Evolutionary conservation across 2,797 vertebrate genomes (phyloP), one percentile per base, ranked within the genome.

Genomic region (Enteromius trimaculatus): DNA sequence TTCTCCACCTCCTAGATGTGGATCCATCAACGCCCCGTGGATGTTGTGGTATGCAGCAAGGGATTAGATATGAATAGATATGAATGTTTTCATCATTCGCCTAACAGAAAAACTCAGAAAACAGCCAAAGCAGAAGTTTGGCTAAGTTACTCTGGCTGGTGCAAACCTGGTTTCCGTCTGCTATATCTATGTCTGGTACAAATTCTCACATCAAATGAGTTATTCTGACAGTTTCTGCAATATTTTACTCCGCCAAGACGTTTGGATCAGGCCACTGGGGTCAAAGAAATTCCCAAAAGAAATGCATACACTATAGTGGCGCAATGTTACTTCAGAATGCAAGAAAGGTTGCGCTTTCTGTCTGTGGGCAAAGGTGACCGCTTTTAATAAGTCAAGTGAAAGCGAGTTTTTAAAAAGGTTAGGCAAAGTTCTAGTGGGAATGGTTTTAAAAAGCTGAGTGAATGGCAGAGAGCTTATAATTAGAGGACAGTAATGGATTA

Each of bases 241-340:
- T n/a, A 44, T 71, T 71, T 58, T 42, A 44, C 4, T 0, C 6
- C 0, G 1, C 47, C 19, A 21, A 95, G 94, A 91, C 79, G 92
- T 64, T 81, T 72, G 55, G 26, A 60, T 71, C 10, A 17, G 17
- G 93, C 85, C 93, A 89, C 34, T 95, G 95, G 94, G 89, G 93
- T 0, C 91, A 94, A 76, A 37, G 6, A 37, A 6, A 37, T 92
- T 95, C n/a, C 93, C 91, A 68, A 93, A 90, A 0, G 85, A 2
- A 90, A 90, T 0, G 94, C 91, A 90, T 14, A 53, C 8, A 13
- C 29, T 5, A 68, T 11, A 65, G 8, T 23, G 16, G 11, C 6
- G 31, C 17, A 53, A 23, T 49, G 7, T 34, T 16, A 16, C 44
- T 53, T 66, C 8, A 37, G 47, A 62, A 21, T 49, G 29, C 29